Evolutionary conservation across 2,888 invertebrate species (phyloP).

Genomic region (Spisula solida): DNA sequence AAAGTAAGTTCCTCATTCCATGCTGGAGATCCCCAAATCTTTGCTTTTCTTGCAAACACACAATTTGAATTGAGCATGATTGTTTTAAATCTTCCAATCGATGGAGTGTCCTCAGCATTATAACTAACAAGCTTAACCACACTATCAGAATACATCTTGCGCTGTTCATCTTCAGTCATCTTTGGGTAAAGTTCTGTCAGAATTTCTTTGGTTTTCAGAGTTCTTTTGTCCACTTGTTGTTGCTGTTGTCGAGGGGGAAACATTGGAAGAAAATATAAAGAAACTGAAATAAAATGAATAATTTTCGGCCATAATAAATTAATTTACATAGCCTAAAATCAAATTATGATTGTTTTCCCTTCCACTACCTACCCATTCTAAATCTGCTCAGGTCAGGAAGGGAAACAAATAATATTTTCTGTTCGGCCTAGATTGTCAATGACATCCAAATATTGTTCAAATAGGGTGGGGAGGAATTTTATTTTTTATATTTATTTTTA

Average conservation of each 20-base stretch:
- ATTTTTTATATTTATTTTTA: too few relatives aligned
- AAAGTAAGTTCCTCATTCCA: conserved; percentile 77
- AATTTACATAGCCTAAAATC: too few relatives aligned
- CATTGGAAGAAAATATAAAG: conserved; percentile 38
- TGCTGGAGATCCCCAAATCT: conserved; percentile 79
- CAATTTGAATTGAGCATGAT: conserved; percentile 81
- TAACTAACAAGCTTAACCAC: conserved; percentile 76
- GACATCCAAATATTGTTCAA: too few relatives aligned
- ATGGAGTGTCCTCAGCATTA: conserved; percentile 69
- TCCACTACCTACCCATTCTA: too few relatives aligned
- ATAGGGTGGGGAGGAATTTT: too few relatives aligned
- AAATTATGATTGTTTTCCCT: too few relatives aligned
- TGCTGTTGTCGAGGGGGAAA: conserved; percentile 13
- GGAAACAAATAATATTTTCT: too few relatives aligned
- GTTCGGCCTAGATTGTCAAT: too few relatives aligned
- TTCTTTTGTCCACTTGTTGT: background rate
- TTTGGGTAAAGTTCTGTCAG: conserved; percentile 64
- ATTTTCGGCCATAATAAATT: too few relatives aligned
- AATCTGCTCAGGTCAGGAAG: too few relatives aligned
- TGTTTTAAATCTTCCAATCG: conserved; percentile 75
- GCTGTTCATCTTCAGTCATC: conserved; percentile 63
- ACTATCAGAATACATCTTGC: conserved; percentile 59
- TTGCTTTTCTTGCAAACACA: conserved; percentile 81
- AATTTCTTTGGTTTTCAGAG: conserved; percentile 74
- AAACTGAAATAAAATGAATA: background rate